These are phyloP conservation scores for Laticauda laticaudata DNA, from an alignment of 2,113 vertebrate species.

Conservation along the genomic window DNA sequence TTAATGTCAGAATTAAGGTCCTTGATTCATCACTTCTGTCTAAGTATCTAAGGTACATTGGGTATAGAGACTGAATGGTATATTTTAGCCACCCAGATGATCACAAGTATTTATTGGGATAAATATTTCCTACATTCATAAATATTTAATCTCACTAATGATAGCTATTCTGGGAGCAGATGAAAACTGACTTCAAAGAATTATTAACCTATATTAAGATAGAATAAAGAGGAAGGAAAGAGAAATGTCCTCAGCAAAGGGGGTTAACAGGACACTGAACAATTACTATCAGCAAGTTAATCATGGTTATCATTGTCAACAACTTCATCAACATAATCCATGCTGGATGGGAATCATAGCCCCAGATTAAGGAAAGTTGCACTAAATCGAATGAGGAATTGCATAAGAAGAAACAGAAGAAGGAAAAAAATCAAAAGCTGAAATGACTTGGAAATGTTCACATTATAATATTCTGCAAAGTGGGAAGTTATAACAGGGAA, in stretches of 20 bases:
- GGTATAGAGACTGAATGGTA: not conserved
- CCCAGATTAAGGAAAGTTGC: not conserved
- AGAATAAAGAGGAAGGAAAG: not conserved
- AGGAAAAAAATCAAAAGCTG: not conserved
- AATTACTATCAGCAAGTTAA: not conserved
- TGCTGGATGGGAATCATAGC: not conserved
- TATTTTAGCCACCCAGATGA: not conserved
- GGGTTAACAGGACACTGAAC: not conserved
- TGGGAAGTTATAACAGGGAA: not conserved
- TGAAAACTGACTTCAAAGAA: not conserved
- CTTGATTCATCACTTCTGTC: not conserved
- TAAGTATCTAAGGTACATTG: not conserved
- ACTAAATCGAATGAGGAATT: not conserved
- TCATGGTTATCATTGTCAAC: not conserved
- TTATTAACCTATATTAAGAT: not conserved
- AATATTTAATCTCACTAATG: not conserved
- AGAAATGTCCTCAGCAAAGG: not conserved
- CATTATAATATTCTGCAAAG: not conserved
- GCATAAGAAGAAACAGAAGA: not conserved
- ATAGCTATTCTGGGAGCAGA: not conserved
- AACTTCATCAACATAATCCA: not conserved
- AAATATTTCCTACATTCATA: not conserved
- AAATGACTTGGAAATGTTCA: not conserved
- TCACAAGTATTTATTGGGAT: not conserved
- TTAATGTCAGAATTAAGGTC: not conserved